Percentiles rank a stretch among this genome's conserved stretches.
These are phyloP conservation scores for Stratiolaelaps scimitus DNA, from an alignment of 1,140 invertebrate genomes.

Conservation along the genomic window DNA sequence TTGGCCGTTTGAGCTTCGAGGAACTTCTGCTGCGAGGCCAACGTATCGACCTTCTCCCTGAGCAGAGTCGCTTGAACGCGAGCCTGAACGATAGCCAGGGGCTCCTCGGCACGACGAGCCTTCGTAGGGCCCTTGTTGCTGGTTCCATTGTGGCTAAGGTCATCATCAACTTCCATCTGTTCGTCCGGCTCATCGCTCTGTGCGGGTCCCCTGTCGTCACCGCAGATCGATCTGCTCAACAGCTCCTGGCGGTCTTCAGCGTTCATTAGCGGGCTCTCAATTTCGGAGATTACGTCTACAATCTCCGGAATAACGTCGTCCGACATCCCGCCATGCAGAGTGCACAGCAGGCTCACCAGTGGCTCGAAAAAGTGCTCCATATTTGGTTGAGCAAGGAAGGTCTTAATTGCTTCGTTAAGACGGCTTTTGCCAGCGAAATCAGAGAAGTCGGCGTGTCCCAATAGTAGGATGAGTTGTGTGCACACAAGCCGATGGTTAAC, in stretches of 20 bases:
- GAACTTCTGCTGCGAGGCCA: not conserved
- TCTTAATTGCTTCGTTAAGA: conserved; percentile 13
- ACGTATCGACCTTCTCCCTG: conserved; percentile 9
- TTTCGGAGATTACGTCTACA: conserved; percentile 16
- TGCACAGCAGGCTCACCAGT: not conserved
- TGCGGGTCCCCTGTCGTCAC: too few relatives aligned
- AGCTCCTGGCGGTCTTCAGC: conserved; percentile 1
- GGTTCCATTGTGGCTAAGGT: too few relatives aligned
- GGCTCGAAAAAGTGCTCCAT: conserved; percentile 27
- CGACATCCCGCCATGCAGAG: not conserved
- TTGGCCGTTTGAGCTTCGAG: conserved; percentile 11
- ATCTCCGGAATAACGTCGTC: conserved; percentile 1
- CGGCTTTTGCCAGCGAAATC: conserved; percentile 25
- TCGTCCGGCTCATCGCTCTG: not conserved
- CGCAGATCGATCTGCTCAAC: conserved; percentile 1
- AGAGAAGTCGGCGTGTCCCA: conserved; percentile 15
- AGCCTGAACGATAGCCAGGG: conserved; percentile 8
- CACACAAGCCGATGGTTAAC: conserved; percentile 14
- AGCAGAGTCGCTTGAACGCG: conserved; percentile 9
- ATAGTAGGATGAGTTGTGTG: conserved; percentile 10
- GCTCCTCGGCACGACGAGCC: not conserved
- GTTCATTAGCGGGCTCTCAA: conserved; percentile 16
- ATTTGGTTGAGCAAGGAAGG: conserved; percentile 13
- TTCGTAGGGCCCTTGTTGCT: not conserved
- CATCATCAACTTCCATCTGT: not conserved